These are phyloP conservation scores for Hyalella azteca DNA, from an alignment of 2,888 invertebrate genomes.

Conservation along the genomic window DNA sequence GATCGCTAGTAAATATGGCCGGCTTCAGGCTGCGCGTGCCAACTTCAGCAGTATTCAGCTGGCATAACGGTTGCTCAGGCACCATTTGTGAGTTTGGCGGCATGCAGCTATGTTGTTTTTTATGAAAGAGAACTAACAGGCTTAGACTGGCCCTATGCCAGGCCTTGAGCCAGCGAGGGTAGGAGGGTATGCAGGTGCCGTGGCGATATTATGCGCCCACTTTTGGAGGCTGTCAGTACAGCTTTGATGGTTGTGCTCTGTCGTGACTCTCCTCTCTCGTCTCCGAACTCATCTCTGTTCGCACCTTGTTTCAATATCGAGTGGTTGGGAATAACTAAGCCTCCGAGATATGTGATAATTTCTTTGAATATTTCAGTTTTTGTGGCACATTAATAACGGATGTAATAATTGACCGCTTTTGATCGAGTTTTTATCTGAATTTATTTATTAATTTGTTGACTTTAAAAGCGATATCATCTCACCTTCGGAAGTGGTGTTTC, in stretches of 20 bases:
- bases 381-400: not conserved
- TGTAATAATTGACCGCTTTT: not conserved
- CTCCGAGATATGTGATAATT: not conserved
- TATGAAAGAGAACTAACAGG: not conserved
- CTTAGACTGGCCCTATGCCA: not conserved
- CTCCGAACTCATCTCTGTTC: not conserved
- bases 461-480: not conserved
- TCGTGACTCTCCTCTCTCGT: not conserved
- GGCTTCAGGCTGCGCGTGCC: too few species aligned
- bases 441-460: not conserved
- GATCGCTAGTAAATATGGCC: too few species aligned
- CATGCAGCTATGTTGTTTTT: too few species aligned
- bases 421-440: not conserved
- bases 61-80: too few species aligned
- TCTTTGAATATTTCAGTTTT: not conserved
- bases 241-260: slow-evolving; percentile 23
- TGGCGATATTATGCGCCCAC: not conserved
- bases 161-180: not conserved
- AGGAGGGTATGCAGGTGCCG: not conserved
- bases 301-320: not conserved
- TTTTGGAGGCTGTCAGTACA: slow-evolving; percentile 16
- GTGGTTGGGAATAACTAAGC: not conserved
- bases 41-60: too few species aligned
- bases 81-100: too few species aligned
- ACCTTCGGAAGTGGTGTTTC: not conserved